These are phyloP conservation scores for Galerucella nymphaeae DNA, from an alignment of 2,888 invertebrate genomes.

Conservation along the genomic window DNA sequence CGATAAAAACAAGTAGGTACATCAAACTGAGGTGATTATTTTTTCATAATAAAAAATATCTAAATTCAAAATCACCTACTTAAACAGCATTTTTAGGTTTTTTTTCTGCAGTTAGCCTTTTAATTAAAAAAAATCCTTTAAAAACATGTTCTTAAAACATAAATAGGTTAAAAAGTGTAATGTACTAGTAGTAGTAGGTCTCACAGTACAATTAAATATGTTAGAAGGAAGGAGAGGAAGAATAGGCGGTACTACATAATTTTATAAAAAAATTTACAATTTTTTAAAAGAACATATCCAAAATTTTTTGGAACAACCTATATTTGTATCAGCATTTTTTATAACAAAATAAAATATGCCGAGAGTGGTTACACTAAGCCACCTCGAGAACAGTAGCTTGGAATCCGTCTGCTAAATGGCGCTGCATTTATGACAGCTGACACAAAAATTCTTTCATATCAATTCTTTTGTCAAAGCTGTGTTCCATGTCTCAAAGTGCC, in stretches of 20 bases:
- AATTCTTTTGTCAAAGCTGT: too few species aligned
- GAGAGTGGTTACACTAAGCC: too few species aligned
- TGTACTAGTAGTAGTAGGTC: not conserved
- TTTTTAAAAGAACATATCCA: not conserved
- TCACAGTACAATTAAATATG: not conserved
- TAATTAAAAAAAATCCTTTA: not conserved
- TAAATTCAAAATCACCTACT: conserved; percentile 37
- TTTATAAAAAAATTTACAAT: not conserved
- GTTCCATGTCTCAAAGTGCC: too few species aligned
- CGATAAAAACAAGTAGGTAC: not conserved
- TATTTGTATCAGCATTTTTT: too few species aligned
- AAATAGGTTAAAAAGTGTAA: not conserved
- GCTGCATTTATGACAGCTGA: too few species aligned
- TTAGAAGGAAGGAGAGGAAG: not conserved
- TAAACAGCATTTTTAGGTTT: conserved; percentile 31
- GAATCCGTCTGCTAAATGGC: too few species aligned
- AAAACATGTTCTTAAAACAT: not conserved
- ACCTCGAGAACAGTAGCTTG: too few species aligned
- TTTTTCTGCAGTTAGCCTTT: conserved; percentile 38
- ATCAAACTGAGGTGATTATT: not conserved
- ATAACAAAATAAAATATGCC: too few species aligned
- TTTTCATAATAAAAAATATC: conserved; percentile 24
- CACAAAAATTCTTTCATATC: too few species aligned
- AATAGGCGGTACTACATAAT: not conserved
- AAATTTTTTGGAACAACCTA: too few species aligned